Percentiles rank a stretch among this genome's conserved stretches.
These are phyloP conservation scores for Forbesichthys papilliferus DNA, from an alignment of 2,113 vertebrate species.

Conservation along the genomic window DNA sequence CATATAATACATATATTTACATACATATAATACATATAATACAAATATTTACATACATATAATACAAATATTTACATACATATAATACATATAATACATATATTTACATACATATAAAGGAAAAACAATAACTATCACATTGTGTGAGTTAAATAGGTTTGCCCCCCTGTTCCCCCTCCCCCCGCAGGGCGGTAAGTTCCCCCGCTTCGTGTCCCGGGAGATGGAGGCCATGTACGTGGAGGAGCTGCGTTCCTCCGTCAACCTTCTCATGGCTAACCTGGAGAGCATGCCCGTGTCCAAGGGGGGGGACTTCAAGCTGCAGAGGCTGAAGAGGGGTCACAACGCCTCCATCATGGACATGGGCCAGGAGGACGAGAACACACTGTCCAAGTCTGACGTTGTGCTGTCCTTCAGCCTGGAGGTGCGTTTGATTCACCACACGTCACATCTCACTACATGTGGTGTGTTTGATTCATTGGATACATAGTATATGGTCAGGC, in stretches of 20 bases:
- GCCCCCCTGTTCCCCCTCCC: neutral
- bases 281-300: constrained; percentile 99
- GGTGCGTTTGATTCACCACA: constrained; percentile 67
- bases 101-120: too few species aligned
- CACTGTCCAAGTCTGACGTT: constrained; percentile 96
- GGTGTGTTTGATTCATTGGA: neutral
- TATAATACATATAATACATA: too few species aligned
- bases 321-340: constrained; percentile 97
- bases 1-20: too few species aligned
- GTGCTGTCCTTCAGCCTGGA: constrained; percentile 95
- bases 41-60: too few species aligned
- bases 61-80: too few species aligned
- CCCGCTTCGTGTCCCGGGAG: constrained; percentile 92
- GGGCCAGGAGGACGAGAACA: constrained; percentile 98
- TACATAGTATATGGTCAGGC: too few species aligned
- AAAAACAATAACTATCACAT: too few species aligned
- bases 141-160: too few species aligned
- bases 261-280: constrained; percentile 97
- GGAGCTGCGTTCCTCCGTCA: constrained; percentile 95
- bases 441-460: too few species aligned
- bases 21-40: too few species aligned
- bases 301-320: constrained; percentile 97
- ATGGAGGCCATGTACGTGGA: constrained; percentile 98
- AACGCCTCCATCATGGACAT: constrained; percentile 98
- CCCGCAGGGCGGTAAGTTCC: constrained; percentile 89